phyloP scores from a whole-genome alignment of 2,113 vertebrate species.

The Meleagris gallopavo region DNA sequence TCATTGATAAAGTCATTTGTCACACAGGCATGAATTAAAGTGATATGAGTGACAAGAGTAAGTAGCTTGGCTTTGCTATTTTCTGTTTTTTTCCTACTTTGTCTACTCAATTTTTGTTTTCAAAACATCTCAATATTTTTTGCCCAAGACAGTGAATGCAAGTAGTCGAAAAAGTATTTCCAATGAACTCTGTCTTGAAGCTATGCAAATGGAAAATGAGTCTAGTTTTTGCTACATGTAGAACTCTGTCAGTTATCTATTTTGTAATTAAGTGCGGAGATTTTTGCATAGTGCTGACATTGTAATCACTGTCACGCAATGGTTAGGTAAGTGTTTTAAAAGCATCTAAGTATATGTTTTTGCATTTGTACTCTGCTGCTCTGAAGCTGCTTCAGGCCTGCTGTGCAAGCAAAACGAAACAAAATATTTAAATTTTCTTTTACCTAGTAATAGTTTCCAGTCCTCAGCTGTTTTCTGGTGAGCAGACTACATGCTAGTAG shows the following conservation, averaged over 20 bases:
- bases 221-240: neutral
- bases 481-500: neutral
- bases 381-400: neutral
- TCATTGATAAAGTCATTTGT: neutral
- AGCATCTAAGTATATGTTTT: neutral
- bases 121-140: neutral
- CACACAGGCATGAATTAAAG: neutral
- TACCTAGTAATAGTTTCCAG: neutral
- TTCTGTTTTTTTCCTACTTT: neutral
- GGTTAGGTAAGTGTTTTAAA: neutral
- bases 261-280: neutral
- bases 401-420: neutral
- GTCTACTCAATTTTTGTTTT: neutral
- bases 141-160: neutral
- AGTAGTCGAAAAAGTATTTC: neutral
- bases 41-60: neutral
- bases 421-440: neutral
- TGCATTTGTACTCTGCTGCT: neutral
- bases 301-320: neutral
- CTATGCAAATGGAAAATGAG: neutral
- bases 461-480: neutral
- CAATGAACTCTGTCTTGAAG: neutral
- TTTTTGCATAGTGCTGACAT: neutral
- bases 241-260: neutral
- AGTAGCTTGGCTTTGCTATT: neutral